Percentiles rank a stretch among this genome's conserved stretches.
Conservation (phyloP, 2,888 invertebrate species). For the Drosophila neotestacea region DNA sequence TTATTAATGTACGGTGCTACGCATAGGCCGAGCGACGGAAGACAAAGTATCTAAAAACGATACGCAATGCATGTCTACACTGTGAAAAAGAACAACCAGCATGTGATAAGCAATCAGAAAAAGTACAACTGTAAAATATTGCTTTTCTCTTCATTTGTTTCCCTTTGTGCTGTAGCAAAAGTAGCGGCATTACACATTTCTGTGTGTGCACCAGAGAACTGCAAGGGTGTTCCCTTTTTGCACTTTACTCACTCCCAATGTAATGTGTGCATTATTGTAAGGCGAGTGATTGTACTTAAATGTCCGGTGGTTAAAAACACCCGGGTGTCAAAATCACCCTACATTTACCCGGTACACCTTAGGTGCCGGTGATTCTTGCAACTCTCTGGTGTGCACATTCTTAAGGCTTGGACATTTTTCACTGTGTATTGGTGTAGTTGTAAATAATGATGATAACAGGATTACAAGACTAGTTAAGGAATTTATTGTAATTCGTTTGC, state of each 20-base stretch:
- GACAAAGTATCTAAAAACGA: slow-evolving; percentile 60
- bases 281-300: too few species aligned
- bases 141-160: background rate
- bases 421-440: slow-evolving; percentile 61
- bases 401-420: slow-evolving; percentile 9
- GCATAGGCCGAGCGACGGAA: slow-evolving; percentile 27
- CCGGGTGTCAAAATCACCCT: too few species aligned
- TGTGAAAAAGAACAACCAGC: slow-evolving; percentile 13
- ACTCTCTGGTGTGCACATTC: background rate
- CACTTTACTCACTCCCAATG: too few species aligned
- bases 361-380: too few species aligned
- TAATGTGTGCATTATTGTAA: too few species aligned
- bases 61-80: slow-evolving; percentile 56
- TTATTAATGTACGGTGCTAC: slow-evolving; percentile 57
- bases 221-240: too few species aligned
- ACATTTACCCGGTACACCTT: too few species aligned
- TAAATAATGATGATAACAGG: slow-evolving; percentile 75
- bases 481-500: slow-evolving; percentile 71
- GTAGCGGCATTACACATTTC: background rate
- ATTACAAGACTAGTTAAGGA: slow-evolving; percentile 70
- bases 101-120: too few species aligned
- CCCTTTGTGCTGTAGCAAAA: slow-evolving; percentile 6
- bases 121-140: background rate
- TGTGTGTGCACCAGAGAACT: too few species aligned
- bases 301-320: too few species aligned